phyloP scores from a whole-genome alignment of 2,113 vertebrate species.

The Hypomesus transpacificus region DNA sequence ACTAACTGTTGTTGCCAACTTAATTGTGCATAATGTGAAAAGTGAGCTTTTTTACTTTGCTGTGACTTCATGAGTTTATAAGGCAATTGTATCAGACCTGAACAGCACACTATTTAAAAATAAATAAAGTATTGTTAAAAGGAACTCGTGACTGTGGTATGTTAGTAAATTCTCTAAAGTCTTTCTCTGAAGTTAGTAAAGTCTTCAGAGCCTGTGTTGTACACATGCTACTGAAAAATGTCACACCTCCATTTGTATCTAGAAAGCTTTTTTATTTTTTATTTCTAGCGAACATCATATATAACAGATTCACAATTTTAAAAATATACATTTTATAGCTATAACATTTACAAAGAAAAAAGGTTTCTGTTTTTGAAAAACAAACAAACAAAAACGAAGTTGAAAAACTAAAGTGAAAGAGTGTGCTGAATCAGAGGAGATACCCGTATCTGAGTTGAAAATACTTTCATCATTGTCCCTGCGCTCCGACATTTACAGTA shows the following conservation, averaged over 20 bases:
- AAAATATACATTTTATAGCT: conserved; percentile 83
- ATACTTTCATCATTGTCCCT: conserved; percentile 71
- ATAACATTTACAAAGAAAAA: conserved; percentile 76
- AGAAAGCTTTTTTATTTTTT: conserved; percentile 73
- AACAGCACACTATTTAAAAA: too few relatives aligned
- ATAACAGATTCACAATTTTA: conserved; percentile 77
- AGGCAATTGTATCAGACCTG: too few relatives aligned
- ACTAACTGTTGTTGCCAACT: not conserved
- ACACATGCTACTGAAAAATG: conserved; percentile 40
- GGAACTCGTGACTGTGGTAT: not conserved
- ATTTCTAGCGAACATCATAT: conserved; percentile 80
- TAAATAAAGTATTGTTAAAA: not conserved
- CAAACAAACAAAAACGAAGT: conserved; percentile 23
- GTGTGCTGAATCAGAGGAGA: conserved; percentile 76
- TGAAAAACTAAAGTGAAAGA: conserved; percentile 72
- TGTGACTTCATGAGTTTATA: not conserved
- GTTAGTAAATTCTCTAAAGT: not conserved
- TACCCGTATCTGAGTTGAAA: conserved; percentile 79
- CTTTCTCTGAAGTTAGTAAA: too few relatives aligned
- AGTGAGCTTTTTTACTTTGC: not conserved
- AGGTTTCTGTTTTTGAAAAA: conserved; percentile 51
- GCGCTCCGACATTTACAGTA: conserved; percentile 71
- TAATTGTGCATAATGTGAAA: not conserved
- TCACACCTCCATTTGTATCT: conserved; percentile 63
- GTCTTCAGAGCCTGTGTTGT: not conserved